phyloP scores from a whole-genome alignment of 2,797 vertebrate species.

The Gallirallus australis region DNA sequence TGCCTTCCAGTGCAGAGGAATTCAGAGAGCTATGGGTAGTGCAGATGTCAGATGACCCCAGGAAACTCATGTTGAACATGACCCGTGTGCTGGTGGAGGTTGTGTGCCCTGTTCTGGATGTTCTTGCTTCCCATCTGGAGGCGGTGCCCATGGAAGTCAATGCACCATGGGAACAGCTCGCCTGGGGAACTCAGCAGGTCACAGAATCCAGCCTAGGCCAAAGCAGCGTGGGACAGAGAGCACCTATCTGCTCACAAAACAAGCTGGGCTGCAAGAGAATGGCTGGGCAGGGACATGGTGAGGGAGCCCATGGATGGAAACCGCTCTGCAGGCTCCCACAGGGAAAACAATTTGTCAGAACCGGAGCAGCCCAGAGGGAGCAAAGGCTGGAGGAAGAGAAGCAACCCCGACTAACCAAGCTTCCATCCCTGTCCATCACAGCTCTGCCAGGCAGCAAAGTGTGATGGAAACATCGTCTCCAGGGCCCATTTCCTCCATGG shows the following conservation, averaged over 20 bases:
- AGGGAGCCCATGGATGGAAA: neutral
- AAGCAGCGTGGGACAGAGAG: neutral
- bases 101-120: neutral
- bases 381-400: neutral
- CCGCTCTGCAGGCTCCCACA: fast-evolving
- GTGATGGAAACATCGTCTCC: neutral
- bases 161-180: neutral
- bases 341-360: neutral
- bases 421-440: neutral
- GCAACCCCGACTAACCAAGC: neutral
- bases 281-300: neutral
- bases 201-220: fast-evolving
- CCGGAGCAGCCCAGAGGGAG: neutral
- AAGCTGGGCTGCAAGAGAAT: neutral
- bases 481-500: neutral
- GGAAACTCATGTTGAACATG: neutral
- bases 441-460: neutral
- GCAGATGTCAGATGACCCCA: neutral
- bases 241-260: neutral
- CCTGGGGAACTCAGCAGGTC: neutral
- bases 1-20: neutral
- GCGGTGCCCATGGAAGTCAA: neutral
- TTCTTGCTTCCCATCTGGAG: neutral
- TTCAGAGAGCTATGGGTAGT: neutral
- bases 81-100: fast-evolving